A percentile compares a stretch with the other conserved stretches of the same genome.
Conservation (phyloP, 2,888 invertebrate species). For the Odiellus spinosus region DNA sequence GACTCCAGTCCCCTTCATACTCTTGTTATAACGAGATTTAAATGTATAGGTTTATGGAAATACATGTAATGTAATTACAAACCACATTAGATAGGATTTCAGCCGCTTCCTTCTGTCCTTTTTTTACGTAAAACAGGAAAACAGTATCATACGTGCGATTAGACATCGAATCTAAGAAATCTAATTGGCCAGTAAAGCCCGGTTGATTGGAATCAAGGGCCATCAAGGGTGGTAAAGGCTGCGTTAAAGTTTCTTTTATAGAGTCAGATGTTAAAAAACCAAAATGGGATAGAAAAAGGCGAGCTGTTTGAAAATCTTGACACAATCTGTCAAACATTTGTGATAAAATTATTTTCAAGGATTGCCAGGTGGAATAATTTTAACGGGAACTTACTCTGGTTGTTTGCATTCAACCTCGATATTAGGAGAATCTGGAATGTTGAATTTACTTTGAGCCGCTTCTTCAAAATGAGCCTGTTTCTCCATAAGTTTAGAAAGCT, state of each 20-base stretch:
- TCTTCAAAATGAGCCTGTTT: slow-evolving; percentile 29
- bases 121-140: slow-evolving; percentile 81
- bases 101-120: slow-evolving; percentile 56
- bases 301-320: slow-evolving; percentile 85
- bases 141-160: slow-evolving; percentile 77
- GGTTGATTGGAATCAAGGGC: slow-evolving; percentile 51
- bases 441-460: slow-evolving; percentile 21
- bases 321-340: slow-evolving; percentile 32
- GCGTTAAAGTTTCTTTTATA: slow-evolving; percentile 25
- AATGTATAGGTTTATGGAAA: no score
- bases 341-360: neutral
- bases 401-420: slow-evolving; percentile 34
- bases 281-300: slow-evolving; percentile 87
- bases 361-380: no score
- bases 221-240: slow-evolving; percentile 41
- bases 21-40: no score
- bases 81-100: slow-evolving; percentile 69
- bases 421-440: slow-evolving; percentile 25
- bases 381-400: slow-evolving; percentile 26
- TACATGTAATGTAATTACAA: slow-evolving; percentile 21
- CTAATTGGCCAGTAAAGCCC: slow-evolving; percentile 63
- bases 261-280: slow-evolving; percentile 47
- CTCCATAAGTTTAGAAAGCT: slow-evolving; percentile 43
- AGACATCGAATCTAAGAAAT: slow-evolving; percentile 67
- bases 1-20: no score